These are phyloP conservation scores for Montipora sp. DNA, from an alignment of 64 coral and sea anemone genomes.

Conservation along the genomic window DNA sequence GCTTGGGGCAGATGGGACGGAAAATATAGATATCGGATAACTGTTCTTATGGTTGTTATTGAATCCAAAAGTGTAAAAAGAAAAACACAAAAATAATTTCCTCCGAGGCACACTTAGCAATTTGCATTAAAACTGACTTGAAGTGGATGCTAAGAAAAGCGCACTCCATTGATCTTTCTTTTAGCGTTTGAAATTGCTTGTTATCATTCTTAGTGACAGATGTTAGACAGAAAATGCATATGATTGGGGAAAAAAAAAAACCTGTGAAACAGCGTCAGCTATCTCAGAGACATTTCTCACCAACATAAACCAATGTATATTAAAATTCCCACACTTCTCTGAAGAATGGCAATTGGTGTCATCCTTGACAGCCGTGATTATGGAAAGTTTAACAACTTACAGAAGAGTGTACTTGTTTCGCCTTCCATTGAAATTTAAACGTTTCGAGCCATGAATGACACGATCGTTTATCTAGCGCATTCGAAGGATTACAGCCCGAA, in stretches of 20 bases:
- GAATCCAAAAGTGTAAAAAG: slow-evolving; percentile 38
- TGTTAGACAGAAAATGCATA: slow-evolving; percentile 41
- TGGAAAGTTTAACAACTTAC: slow-evolving; percentile 51
- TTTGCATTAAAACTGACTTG: slow-evolving; percentile 36
- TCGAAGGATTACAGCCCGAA: slow-evolving; percentile 76
- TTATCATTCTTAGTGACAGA: slow-evolving; percentile 50
- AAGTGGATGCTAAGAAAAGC: slow-evolving; percentile 14
- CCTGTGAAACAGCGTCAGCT: background rate
- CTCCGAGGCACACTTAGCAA: slow-evolving; percentile 7
- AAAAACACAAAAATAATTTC: slow-evolving; percentile 26
- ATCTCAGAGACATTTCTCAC: background rate
- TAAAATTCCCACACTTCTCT: background rate
- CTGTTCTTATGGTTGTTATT: slow-evolving; percentile 2
- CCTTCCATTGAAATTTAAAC: slow-evolving; percentile 50
- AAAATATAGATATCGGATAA: slow-evolving; percentile 57
- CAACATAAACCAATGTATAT: background rate
- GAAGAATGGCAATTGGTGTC: slow-evolving; percentile 5
- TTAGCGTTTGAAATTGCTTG: slow-evolving; percentile 6
- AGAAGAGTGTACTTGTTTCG: background rate
- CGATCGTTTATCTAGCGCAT: slow-evolving; percentile 70
- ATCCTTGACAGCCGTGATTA: slow-evolving; percentile 4
- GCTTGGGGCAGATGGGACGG: slow-evolving; percentile 42
- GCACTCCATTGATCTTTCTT: slow-evolving; percentile 9
- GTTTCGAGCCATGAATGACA: slow-evolving; percentile 17
- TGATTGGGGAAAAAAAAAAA: background rate